phyloP scores from a whole-genome alignment of 2,888 invertebrate genomes.

The Altica lythri region DNA sequence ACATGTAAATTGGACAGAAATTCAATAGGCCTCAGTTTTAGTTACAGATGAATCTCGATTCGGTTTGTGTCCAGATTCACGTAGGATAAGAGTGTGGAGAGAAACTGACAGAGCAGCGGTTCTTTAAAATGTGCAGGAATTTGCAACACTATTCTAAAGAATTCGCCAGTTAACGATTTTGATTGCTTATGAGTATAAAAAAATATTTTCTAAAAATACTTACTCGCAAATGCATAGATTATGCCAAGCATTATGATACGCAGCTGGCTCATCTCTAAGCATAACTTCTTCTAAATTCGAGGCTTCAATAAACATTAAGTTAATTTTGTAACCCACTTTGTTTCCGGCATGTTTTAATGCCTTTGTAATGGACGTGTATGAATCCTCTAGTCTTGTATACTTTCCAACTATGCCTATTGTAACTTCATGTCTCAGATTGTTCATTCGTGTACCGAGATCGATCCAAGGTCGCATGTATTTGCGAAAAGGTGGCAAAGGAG shows the following conservation, averaged over 20 bases:
- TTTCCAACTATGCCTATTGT: slow-evolving; percentile 94
- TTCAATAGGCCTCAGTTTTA: too few species aligned
- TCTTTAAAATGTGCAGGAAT: too few species aligned
- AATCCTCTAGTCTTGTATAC: slow-evolving; percentile 93
- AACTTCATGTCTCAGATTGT: slow-evolving; percentile 81
- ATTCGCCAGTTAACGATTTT: too few species aligned
- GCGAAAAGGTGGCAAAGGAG: slow-evolving; percentile 66
- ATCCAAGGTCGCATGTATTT: slow-evolving; percentile 89
- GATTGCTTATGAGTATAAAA: too few species aligned
- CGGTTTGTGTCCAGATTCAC: too few species aligned
- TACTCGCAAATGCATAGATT: slow-evolving; percentile 84
- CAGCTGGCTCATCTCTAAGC: slow-evolving; percentile 74
- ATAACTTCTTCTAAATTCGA: slow-evolving; percentile 81
- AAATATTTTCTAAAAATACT: slow-evolving; percentile 54
- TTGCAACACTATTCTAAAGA: neutral
- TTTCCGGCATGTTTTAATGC: slow-evolving; percentile 93
- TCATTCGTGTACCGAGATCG: slow-evolving; percentile 83
- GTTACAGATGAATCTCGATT: too few species aligned
- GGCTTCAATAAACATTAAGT: slow-evolving; percentile 90
- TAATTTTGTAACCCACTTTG: slow-evolving; percentile 80
- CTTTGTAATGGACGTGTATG: slow-evolving; percentile 96
- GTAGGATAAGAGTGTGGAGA: too few species aligned
- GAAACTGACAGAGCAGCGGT: too few species aligned
- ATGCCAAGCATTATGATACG: slow-evolving; percentile 94
- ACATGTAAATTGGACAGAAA: too few species aligned